Conservation (phyloP, 2,113 vertebrate species). For the Camelus bactrianus region DNA sequence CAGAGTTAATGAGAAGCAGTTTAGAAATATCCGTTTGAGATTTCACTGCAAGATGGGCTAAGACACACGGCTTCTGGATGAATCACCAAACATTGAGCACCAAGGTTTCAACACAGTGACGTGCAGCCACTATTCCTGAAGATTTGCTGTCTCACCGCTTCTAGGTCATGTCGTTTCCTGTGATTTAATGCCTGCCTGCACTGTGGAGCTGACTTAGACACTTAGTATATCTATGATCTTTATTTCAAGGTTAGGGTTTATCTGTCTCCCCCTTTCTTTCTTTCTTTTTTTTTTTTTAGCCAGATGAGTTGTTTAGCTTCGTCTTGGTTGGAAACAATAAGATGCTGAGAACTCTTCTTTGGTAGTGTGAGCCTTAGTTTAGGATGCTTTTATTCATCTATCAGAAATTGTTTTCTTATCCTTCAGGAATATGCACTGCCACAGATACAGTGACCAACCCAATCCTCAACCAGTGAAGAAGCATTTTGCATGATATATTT, state of each 20-base stretch:
- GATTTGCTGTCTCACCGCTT: background rate
- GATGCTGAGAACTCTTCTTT: background rate
- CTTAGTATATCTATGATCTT: background rate
- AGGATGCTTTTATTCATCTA: background rate
- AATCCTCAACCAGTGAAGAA: background rate
- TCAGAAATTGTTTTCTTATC: slow-evolving; percentile 22
- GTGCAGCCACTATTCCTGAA: background rate
- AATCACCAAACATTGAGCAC: background rate
- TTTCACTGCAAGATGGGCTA: background rate
- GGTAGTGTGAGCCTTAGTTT: background rate
- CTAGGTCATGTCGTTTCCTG: background rate
- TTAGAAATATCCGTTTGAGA: slow-evolving; percentile 1
- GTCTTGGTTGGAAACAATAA: background rate
- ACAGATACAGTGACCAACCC: background rate
- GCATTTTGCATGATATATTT: background rate
- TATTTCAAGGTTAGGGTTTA: background rate
- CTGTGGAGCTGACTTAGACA: background rate
- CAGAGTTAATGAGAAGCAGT: background rate
- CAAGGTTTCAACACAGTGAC: background rate
- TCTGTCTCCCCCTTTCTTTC: too few species aligned
- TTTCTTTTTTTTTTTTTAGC: background rate
- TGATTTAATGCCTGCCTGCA: background rate
- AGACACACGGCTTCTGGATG: background rate
- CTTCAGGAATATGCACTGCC: background rate
- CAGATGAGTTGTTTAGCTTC: background rate